phyloP scores from a whole-genome alignment of 2,113 vertebrate species.

The Triplophysa rosa region DNA sequence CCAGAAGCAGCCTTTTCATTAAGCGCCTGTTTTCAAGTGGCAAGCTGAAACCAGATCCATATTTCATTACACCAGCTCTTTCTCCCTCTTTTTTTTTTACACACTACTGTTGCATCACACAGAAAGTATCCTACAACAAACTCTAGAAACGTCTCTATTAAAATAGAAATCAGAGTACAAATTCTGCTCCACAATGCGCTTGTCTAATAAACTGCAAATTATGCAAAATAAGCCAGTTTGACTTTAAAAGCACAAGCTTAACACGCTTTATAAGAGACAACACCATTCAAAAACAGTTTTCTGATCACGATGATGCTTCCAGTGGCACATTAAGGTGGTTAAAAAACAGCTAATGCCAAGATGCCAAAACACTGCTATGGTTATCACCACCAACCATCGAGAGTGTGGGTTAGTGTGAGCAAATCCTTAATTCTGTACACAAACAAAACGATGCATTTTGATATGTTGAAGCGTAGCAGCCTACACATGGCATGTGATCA shows the following conservation, averaged over 20 bases:
- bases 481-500: not conserved
- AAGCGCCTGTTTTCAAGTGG: constrained; percentile 71
- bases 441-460: too few species aligned
- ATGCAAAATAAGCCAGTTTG: too few species aligned
- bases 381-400: too few species aligned
- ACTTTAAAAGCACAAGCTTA: too few species aligned
- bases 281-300: too few species aligned
- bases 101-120: constrained; percentile 22
- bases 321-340: too few species aligned
- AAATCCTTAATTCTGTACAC: not conserved
- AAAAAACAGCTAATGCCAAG: too few species aligned
- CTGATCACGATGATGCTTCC: too few species aligned
- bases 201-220: not conserved
- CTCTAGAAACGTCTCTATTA: constrained; percentile 12
- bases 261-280: too few species aligned
- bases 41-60: constrained; percentile 72
- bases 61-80: constrained; percentile 72
- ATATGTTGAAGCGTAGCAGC: not conserved
- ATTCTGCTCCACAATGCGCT: not conserved
- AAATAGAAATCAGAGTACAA: constrained; percentile 10
- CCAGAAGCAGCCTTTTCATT: constrained; percentile 72
- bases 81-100: constrained; percentile 14
- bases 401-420: too few species aligned
- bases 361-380: too few species aligned
- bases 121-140: not conserved